Evolutionary conservation across 2,888 invertebrate species (phyloP), one percentile per base, ranked within the genome.

Genomic region (Nemurella pictetii): DNA sequence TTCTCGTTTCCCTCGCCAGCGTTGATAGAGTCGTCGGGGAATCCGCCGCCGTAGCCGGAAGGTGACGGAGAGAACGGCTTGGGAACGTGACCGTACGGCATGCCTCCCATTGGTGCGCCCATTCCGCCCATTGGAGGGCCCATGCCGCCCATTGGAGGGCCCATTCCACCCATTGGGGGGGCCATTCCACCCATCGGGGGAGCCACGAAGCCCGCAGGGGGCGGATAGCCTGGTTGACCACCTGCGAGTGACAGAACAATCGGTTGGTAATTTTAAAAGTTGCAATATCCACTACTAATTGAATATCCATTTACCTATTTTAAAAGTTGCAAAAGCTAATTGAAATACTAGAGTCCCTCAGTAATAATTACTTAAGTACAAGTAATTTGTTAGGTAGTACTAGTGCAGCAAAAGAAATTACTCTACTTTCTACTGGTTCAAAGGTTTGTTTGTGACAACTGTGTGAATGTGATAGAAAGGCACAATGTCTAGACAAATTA

Each of bases 1-100:
- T 94, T 94, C 88, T 94, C 94, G 87, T 94, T 92, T 78, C 90
- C 91, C 75, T 91, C 92, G 29, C 92, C 92, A 26, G 26, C 28
- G 77, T 80, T 85, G 36, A 83, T 78, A 3, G 93, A 91, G 82
- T 92, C 91, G 81, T 91, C 91, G 0, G 89, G 87, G 55, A 88
- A 89, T 84, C 87, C 85, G 9, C 85, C 77, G 5, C 80, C 30
- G 29, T 82, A 82, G 4, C 35, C 80, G 4, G 26, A 27, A 7
- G 82, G 55, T 4, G 80, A 35, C 82, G 82, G 82, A 12, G 82
- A 36, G 29, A 82, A 82, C 28, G 82, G 82, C 27, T 82, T 82
- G 26, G 82, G 82, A 0, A 78, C 78, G 28, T 78, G 78, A 4
- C 78, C 78, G 30, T 78, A 78, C 4, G 78, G 78, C 26, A 30